A percentile compares a stretch with the other conserved stretches of the same genome.
phyloP scores from a whole-genome alignment of 2,113 vertebrate genomes.

The Phyllostomus hastatus region DNA sequence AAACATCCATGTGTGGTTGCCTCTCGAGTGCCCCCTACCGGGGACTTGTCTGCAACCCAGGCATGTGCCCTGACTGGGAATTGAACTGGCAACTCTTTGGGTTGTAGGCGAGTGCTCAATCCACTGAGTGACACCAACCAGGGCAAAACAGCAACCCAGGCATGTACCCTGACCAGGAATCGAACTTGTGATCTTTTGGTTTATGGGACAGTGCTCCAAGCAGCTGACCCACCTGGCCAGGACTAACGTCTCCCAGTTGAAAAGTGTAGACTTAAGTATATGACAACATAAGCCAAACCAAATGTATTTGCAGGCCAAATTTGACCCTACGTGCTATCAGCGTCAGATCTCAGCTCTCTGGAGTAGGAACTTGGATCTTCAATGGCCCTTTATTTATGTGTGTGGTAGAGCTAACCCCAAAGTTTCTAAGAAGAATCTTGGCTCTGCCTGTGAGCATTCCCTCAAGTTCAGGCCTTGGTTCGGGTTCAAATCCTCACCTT shows the following conservation, averaged over 20 bases:
- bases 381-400: background rate
- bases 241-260: background rate
- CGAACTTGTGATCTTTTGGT: too few species aligned
- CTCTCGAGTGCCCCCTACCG: too few species aligned
- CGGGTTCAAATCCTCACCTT: background rate
- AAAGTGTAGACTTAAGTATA: background rate
- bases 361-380: background rate
- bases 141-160: too few species aligned
- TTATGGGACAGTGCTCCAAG: too few species aligned
- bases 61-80: too few species aligned
- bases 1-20: too few species aligned
- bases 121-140: too few species aligned
- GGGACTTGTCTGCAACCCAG: too few species aligned
- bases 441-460: background rate
- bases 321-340: background rate
- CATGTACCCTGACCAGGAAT: too few species aligned
- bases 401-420: background rate
- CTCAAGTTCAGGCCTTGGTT: background rate
- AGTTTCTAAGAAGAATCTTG: background rate
- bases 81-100: too few species aligned
- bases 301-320: background rate
- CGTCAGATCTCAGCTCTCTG: background rate
- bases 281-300: background rate
- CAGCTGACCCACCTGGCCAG: background rate
- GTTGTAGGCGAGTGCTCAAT: too few species aligned